Evolutionary conservation across 2,888 invertebrate species (phyloP), one percentile per base, ranked within the genome.

Genomic region (Trichacis sp.): DNA sequence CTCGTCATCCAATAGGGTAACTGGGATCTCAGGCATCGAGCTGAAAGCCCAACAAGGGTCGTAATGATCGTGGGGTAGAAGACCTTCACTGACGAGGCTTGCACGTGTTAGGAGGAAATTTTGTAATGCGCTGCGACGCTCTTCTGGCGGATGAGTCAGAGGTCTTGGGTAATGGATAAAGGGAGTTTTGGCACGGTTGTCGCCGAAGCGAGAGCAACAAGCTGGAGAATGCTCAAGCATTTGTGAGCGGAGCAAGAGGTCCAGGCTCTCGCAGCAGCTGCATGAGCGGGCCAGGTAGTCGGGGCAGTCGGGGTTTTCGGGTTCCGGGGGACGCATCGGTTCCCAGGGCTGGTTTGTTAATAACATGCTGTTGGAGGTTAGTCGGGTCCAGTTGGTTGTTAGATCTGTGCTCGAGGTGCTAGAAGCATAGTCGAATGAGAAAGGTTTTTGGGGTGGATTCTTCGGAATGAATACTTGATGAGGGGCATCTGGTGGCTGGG

Each of bases 21-120:
- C 76, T 8, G 83, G 80, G 33, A 82, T 79, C 60, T 81, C 80
- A 2, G 83, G 82, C 80, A 81, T 78, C 38, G 84, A 83, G 54
- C 83, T 84, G 76, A 83, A 84, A 80, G 76, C 77, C 84, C 83
- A 84, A 77, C 80, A 82, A 51, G 80, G 77, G 64, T 82, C 82
- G 45, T 80, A 78, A 42, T 80, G 77, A 65, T 75, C 77, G 18
- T 76, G 76, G 17, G 77, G 75, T 12, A 73, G 14, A 17, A 55
- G 24, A n/a, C 62, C 50, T 18, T 62, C 60, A 46, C 45, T 67
- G 15, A 55, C 52, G 4, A 68, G 62, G 66, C 55, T 75, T 48
- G 64, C 63, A 52, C 60, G 76, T 17, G 49, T 75, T 69, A 75
- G 66, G 73, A 76, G 46, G 29, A 68, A 68, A 55, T 77, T 75